Evolutionary conservation across 2,797 vertebrate genomes (phyloP).

Genomic region (Phaenicophaeus curvirostris): DNA sequence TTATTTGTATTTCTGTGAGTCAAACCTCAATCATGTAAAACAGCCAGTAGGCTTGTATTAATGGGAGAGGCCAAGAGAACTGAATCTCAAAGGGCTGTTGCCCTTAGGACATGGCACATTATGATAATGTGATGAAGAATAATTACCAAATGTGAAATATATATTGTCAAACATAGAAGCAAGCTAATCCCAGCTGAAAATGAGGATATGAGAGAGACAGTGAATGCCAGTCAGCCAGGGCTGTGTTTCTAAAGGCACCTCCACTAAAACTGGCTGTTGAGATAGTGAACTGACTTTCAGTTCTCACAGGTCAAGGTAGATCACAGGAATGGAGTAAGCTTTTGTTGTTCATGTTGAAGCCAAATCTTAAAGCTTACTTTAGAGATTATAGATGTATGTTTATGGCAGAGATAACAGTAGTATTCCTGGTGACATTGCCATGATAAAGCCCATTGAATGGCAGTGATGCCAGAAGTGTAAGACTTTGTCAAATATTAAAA

Average conservation of each 20-base stretch:
- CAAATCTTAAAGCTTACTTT: neutral
- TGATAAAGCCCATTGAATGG: neutral
- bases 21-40: conserved; percentile 62
- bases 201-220: conserved; percentile 16
- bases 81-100: conserved; percentile 59
- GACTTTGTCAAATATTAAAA: neutral
- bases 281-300: neutral
- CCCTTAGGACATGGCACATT: conserved; percentile 61
- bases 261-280: neutral
- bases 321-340: neutral
- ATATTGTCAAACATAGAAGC: conserved; percentile 48
- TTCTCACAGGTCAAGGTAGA: neutral
- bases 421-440: neutral
- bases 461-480: neutral
- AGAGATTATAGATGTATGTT: neutral
- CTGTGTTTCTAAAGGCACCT: neutral
- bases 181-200: conserved; percentile 44
- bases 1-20: conserved; percentile 70
- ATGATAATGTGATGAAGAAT: conserved; percentile 72
- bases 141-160: conserved; percentile 67
- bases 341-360: neutral
- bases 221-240: neutral
- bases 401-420: neutral
- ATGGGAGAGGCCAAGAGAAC: conserved; percentile 62
- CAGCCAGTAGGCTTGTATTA: conserved; percentile 64